Conservation (phyloP, 1,140 invertebrate species). For the Apis laboriosa region DNA sequence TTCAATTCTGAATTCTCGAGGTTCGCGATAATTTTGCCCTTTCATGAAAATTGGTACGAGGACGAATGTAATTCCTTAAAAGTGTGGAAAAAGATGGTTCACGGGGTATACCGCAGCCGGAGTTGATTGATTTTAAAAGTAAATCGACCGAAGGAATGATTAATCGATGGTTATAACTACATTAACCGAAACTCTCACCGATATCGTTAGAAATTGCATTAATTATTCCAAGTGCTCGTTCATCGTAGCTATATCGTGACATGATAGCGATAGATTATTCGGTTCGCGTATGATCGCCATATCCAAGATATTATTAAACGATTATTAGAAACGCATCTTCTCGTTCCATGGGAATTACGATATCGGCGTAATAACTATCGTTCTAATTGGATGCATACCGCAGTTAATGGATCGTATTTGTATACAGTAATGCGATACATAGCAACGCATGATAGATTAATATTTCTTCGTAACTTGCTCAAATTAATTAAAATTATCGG, state of each 20-base stretch:
- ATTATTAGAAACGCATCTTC: slow-evolving; percentile 51
- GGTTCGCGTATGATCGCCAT: slow-evolving; percentile 29
- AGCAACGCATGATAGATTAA: slow-evolving; percentile 32
- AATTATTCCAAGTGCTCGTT: slow-evolving; percentile 65
- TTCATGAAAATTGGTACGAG: slow-evolving; percentile 51
- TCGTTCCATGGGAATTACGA: slow-evolving; percentile 33
- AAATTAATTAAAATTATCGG: slow-evolving; percentile 49
- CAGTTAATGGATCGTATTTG: slow-evolving; percentile 41
- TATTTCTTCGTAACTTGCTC: slow-evolving; percentile 22
- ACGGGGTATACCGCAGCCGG: not conserved
- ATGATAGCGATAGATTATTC: slow-evolving; percentile 49
- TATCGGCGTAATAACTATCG: slow-evolving; percentile 45
- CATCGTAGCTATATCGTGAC: slow-evolving; percentile 48
- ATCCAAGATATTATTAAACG: slow-evolving; percentile 53
- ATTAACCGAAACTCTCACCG: slow-evolving; percentile 51
- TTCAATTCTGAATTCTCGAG: slow-evolving; percentile 56
- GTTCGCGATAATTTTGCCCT: slow-evolving; percentile 49
- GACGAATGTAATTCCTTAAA: slow-evolving; percentile 33
- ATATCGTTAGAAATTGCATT: slow-evolving; percentile 62
- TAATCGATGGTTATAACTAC: slow-evolving; percentile 63
- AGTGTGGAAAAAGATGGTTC: slow-evolving; percentile 17
- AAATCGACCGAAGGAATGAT: slow-evolving; percentile 54
- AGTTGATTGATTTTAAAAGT: slow-evolving; percentile 39
- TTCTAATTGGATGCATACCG: slow-evolving; percentile 54
- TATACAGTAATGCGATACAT: slow-evolving; percentile 46